Percentiles rank a stretch among this genome's conserved stretches.
These are phyloP conservation scores for Ophion obscuratus DNA, from an alignment of 2,888 invertebrate species.

Conservation along the genomic window DNA sequence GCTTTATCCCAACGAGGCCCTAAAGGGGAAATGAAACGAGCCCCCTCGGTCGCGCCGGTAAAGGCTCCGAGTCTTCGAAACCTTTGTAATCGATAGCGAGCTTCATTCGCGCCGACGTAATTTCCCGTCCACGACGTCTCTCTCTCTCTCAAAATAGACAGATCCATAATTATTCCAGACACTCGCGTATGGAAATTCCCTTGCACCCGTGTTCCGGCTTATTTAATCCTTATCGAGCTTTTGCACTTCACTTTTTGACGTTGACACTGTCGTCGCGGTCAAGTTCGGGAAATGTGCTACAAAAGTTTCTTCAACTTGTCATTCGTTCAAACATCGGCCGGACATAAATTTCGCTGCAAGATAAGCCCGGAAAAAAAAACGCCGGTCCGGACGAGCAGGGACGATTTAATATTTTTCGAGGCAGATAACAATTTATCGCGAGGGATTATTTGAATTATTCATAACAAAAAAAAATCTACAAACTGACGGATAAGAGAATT, in stretches of 20 bases:
- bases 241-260: neutral
- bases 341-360: no score
- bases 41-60: neutral
- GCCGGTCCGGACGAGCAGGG: no score
- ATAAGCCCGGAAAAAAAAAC: no score
- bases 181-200: neutral
- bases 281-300: no score
- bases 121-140: constrained; percentile 61
- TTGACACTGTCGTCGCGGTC: no score
- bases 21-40: neutral
- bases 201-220: neutral
- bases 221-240: constrained; percentile 20
- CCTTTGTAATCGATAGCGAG: constrained; percentile 71
- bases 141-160: constrained; percentile 55
- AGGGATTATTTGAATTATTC: no score
- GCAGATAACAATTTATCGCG: no score
- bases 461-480: no score
- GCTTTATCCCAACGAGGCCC: neutral
- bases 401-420: no score
- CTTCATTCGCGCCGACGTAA: constrained; percentile 69
- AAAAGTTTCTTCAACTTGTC: no score
- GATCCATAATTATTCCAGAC: constrained; percentile 13
- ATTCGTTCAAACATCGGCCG: no score
- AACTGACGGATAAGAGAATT: no score
- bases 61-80: constrained; percentile 53